A percentile compares a stretch with the other conserved stretches of the same genome.
These are phyloP conservation scores for Panorpa germanica DNA, from an alignment of 2,888 invertebrate genomes.

Conservation along the genomic window DNA sequence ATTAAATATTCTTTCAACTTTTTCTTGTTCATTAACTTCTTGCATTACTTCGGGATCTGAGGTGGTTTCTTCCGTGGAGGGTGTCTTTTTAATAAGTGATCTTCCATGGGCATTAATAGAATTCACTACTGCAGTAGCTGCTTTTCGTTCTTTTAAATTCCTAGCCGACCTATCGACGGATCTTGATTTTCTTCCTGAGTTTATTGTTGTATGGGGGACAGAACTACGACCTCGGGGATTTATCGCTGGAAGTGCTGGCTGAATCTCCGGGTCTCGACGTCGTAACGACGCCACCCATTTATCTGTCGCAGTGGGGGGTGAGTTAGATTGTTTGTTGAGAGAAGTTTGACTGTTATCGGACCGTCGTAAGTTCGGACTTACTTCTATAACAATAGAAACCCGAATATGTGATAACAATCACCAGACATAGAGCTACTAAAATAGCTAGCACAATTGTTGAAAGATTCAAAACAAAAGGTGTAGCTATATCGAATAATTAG, in stretches of 20 bases:
- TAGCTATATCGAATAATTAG: no score
- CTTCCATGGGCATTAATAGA: slow-evolving; percentile 27
- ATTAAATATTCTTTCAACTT: slow-evolving; percentile 31
- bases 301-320: slow-evolving; percentile 28
- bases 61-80: slow-evolving; percentile 9
- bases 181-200: slow-evolving; percentile 24
- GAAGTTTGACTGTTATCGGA: no score
- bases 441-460: no score
- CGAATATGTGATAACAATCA: no score
- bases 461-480: no score
- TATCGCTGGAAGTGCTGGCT: slow-evolving; percentile 43
- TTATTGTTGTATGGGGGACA: no score
- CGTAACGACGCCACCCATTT: slow-evolving; percentile 51
- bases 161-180: slow-evolving; percentile 28
- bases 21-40: slow-evolving; percentile 14
- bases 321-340: no score
- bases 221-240: slow-evolving; percentile 22
- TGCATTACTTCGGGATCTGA: slow-evolving; percentile 10
- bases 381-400: no score
- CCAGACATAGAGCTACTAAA: no score
- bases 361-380: no score
- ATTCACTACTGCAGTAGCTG: slow-evolving; percentile 17
- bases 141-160: slow-evolving; percentile 16
- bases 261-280: slow-evolving; percentile 41
- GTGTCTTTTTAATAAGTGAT: no score